Base-by-base conservation (phyloP, 35 echinoderm and acorn worm genomes). In the Apostichopus japonicus region DNA sequence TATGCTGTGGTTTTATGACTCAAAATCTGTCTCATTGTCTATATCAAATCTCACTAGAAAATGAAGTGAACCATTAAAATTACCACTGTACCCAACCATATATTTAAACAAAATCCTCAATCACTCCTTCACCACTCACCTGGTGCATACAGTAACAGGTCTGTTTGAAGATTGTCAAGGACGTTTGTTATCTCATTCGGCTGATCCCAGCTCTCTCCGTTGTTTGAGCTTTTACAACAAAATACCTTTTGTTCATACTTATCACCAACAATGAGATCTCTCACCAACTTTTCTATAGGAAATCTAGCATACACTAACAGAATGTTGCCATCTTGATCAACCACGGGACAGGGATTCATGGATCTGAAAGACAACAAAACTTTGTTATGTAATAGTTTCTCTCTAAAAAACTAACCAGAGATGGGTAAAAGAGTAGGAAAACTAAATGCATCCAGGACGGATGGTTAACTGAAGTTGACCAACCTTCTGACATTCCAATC, bases 141-240 rank as follows among this genome's bases (percentile, higher is more conserved):
- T 89, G 86, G 86, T 89, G 86, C 86, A 72, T 89, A 89, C 5
- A 89, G 1, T 51, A 89, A 22, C 51, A 63, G 86, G 10, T 59
- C 19, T 22, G 56, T 6, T 11, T 72, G n/a, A 54, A 67, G 24
- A 9, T 67, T 6, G 6, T 89, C 6, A 67, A 89, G 23, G 8
- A 89, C 86, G 9, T 72, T 16, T 19, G 86, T 89, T 9, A 89
- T 67, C 11, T 89, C 86, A 8, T 9, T 25, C 0, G 23, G 61
- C 0, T 23, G 13, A 10, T 25, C 10, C 86, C 86, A 89, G 16
- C 10, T 27, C 17, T 15, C 19, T 33, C 86, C 86, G 16, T 72
- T 72, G 17, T 89, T 44, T 54, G 19, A 23, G 17, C 86, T 72
- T 67, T 52, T 73, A 63, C 23, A 21, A 56, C 62, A 89, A 8